Percentiles rank a stretch among this genome's conserved stretches.
Conservation (phyloP, 2,113 vertebrate species). For the Paraplagusia blochii region DNA sequence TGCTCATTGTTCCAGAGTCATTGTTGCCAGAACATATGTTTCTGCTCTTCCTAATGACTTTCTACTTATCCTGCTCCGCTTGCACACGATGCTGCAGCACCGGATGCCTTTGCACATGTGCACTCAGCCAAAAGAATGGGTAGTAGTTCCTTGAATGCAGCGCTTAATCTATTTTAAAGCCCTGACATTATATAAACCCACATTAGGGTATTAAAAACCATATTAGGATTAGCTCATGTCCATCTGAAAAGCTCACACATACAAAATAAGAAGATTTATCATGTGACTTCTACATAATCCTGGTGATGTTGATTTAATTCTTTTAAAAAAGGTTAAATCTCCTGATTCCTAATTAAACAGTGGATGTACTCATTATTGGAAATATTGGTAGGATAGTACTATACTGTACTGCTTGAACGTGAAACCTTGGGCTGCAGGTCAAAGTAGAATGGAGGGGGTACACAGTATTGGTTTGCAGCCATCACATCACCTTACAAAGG, state of each 20-base stretch:
- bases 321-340: not conserved
- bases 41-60: slow-evolving; percentile 30
- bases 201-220: slow-evolving; percentile 43
- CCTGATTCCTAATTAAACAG: no score
- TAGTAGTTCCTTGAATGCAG: slow-evolving; percentile 18
- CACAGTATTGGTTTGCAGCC: not conserved
- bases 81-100: not conserved
- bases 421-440: no score
- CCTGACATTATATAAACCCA: slow-evolving; percentile 22
- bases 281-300: not conserved
- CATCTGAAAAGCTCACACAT: not conserved
- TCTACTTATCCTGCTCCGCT: slow-evolving; percentile 13
- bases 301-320: slow-evolving; percentile 13
- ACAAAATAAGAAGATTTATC: slow-evolving; percentile 4
- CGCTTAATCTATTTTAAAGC: slow-evolving; percentile 36
- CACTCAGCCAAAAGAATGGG: slow-evolving; percentile 28
- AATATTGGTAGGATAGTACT: no score
- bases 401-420: no score
- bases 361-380: no score
- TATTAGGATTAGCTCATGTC: slow-evolving; percentile 27
- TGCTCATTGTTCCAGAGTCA: slow-evolving; percentile 8
- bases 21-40: slow-evolving; percentile 43
- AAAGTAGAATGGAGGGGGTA: no score
- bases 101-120: slow-evolving; percentile 40
- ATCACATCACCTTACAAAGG: not conserved